Base-by-base conservation (phyloP, 2,888 invertebrate species). In the Elysia crispata region DNA sequence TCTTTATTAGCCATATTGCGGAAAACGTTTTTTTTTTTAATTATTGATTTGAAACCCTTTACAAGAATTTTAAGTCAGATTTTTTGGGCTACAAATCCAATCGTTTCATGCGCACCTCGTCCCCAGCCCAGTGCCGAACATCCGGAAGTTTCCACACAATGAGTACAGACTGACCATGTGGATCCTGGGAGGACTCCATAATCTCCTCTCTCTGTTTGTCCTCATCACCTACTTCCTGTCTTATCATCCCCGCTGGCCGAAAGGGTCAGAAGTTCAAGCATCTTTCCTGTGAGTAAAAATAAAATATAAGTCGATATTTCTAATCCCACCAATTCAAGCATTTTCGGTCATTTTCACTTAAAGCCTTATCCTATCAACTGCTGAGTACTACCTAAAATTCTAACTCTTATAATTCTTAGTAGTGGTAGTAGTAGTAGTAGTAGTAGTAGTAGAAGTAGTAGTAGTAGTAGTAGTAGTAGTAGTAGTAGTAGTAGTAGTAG, bases 191-290 rank as follows among this genome's bases (percentile, higher is more conserved):
- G 88, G 89, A 0, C 79, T 87, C 0, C 92, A 92, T 83, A 91
- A 90, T 81, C 82, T 91, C 18, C 86, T 90, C 83, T 90, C 90
- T 6, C 60, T 90, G 30, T 88, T 92, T 81, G 90, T 92, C 3
- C 85, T 91, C 74, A 86, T 91, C 84, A 90, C 89, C 79, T 92
- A 91, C 83, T 90, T 91, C 85, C 84, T 92, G 70, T 91, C 91
- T 66, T 91, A 92, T 80, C 90, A 91, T 82, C 91, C 91, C 1
- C 84, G 89, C 70, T 82, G 90, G 33, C 91, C 91, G 6, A 86
- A 83, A 11, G 83, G 84, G 57, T 80, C 85, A 0, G 89, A 89
- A 73, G 85, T 89, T 54, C 86, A 81, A 15, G 83, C 83, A n/a
- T 85, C 86, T 23, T 85, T 86, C 76, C 84, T 84, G 89, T 89